These are phyloP conservation scores for Atethmia centrago DNA, from an alignment of 2,888 invertebrate genomes.

Conservation along the genomic window DNA sequence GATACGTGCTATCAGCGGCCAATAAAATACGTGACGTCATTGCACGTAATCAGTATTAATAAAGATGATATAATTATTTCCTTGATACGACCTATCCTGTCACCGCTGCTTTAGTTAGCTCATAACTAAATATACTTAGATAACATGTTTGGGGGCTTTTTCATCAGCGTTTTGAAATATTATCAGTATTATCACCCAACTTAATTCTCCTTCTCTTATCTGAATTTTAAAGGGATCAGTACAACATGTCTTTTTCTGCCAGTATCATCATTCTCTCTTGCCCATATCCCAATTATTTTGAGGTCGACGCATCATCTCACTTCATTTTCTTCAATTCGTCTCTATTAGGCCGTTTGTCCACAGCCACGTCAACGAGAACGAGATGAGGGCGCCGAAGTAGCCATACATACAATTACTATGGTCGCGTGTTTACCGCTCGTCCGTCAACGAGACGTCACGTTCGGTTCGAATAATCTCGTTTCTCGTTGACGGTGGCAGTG, in stretches of 20 bases:
- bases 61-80: conserved; percentile 44
- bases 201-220: not conserved
- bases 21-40: conserved; percentile 46
- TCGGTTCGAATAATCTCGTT: too few species aligned
- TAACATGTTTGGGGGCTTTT: too few species aligned
- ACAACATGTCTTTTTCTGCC: not conserved
- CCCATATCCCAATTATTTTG: not conserved
- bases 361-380: too few species aligned
- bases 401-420: too few species aligned
- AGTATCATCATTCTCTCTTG: not conserved
- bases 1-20: conserved; percentile 43
- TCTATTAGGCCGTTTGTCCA: not conserved
- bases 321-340: not conserved
- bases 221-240: not conserved
- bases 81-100: conserved; percentile 31
- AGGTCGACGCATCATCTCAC: not conserved
- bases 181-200: not conserved
- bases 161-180: not conserved
- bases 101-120: conserved; percentile 5
- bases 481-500: too few species aligned
- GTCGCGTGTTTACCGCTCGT: too few species aligned
- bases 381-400: too few species aligned
- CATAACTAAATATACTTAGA: not conserved
- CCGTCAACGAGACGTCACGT: too few species aligned
- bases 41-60: conserved; percentile 27